Percentiles rank a stretch among this genome's conserved stretches.
Conservation (phyloP, 2,797 vertebrate genomes). For the Cichlasoma orientale region DNA sequence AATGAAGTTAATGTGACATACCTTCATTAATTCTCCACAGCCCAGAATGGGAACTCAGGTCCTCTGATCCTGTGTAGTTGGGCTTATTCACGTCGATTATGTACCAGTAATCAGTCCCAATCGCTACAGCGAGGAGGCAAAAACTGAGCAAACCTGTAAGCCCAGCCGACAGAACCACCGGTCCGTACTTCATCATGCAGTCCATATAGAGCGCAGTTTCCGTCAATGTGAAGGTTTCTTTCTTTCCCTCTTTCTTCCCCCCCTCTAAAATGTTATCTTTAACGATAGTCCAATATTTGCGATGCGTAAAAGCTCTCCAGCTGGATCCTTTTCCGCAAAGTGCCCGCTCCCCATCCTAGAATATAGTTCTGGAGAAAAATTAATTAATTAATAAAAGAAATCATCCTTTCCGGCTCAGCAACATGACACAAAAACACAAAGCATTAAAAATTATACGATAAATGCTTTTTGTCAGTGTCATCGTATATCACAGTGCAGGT, state of each 20-base stretch:
- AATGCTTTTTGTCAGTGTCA: not conserved
- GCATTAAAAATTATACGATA: not conserved
- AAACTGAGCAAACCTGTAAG: conserved; percentile 82
- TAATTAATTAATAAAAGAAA: not conserved
- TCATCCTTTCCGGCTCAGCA: not conserved
- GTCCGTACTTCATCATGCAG: conserved; percentile 66
- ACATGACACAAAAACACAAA: not conserved
- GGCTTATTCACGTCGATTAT: conserved; percentile 81
- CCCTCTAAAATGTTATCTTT: not conserved
- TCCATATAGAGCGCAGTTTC: not conserved
- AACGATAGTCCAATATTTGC: conserved; percentile 26
- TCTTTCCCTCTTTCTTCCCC: not conserved
- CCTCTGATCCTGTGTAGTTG: conserved; percentile 65
- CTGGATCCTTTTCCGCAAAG: conserved; percentile 14
- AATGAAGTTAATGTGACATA: conserved; percentile 45
- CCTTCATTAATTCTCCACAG: conserved; percentile 86
- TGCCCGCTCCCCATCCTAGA: conserved; percentile 20
- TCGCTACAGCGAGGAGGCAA: conserved; percentile 77
- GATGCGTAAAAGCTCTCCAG: conserved; percentile 65
- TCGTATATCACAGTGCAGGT: not conserved
- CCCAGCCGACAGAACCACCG: conserved; percentile 75
- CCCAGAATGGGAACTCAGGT: conserved; percentile 83
- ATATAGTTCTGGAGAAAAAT: not conserved
- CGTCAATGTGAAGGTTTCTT: not conserved
- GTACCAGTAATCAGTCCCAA: conserved; percentile 87